Base-by-base conservation (phyloP, 2,113 vertebrate species). In the Scortum barcoo region DNA sequence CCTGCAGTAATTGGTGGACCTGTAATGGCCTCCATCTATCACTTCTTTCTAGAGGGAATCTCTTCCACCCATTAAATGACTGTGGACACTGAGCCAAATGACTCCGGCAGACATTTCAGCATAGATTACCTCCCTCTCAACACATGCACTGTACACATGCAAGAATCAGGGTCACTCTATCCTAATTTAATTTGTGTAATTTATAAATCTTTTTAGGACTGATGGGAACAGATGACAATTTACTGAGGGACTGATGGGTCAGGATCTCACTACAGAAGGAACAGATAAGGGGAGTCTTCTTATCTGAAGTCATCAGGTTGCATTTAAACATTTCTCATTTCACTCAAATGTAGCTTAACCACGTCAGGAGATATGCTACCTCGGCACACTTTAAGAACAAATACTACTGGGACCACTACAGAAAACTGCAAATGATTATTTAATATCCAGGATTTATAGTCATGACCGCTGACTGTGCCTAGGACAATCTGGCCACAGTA, bases 21-120 rank as follows among this genome's bases (percentile, higher is more conserved):
- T 36, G 72, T 80, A 78, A 81, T 88, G 53, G 69, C 69, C 58
- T 73, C 58, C 63, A 84, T 84, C 68, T 62, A 83, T 87, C 85
- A 76, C 62, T 1, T 20, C 13, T 54, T 72, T 38, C 81, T 63
- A 5, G 1, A 66, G 51, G 69, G 63, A 81, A 74, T 74, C 57
- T 77, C 54, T 1, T 73, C 62, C 68, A 22, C 33, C 56, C 44
- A 19, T 70, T 84, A 77, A 60, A 46, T 19, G 38, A 33, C 30
- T 3, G 54, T 63, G 38, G 68, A 71, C 44, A 9, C 38, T 5
- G 77, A 73, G 72, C 68, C 56, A 73, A 77, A 84, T 70, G 33
- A 78, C 68, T 73, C 33, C 56, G 36, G 33, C 20, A 16, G 54
- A 87, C 72, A 9, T 72, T 57, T 67, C 30, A 24, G 19, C 54